These are phyloP conservation scores for Hemichromis elongatus DNA, from an alignment of 2,113 vertebrate genomes.

Conservation along the genomic window DNA sequence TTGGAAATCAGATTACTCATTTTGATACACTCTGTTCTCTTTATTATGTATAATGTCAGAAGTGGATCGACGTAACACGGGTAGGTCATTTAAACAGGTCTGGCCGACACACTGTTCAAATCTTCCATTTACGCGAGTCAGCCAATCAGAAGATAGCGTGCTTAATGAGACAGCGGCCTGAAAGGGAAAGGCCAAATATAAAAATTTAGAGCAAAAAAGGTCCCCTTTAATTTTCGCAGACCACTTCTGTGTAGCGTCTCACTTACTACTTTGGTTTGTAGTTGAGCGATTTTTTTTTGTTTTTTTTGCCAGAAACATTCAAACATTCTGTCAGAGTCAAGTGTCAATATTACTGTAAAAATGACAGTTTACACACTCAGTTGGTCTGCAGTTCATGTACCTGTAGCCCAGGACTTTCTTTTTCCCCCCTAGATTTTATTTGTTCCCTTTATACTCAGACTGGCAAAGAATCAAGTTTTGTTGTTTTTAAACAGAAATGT, in stretches of 20 bases:
- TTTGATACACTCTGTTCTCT: neutral
- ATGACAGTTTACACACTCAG: neutral
- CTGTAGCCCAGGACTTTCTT: neutral
- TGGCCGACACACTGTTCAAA: neutral
- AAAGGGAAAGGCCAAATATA: neutral
- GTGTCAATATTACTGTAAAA: neutral
- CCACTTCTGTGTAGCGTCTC: neutral
- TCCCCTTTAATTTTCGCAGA: neutral
- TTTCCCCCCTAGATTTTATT: neutral
- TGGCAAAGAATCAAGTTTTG: slow-evolving; percentile 32
- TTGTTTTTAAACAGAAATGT: slow-evolving; percentile 10
- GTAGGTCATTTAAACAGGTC: neutral
- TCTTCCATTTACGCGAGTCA: neutral
- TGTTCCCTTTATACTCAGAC: neutral
- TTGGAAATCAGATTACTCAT: neutral
- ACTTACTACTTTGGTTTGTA: neutral
- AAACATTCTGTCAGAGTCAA: neutral
- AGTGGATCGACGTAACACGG: neutral
- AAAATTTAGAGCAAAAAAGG: neutral
- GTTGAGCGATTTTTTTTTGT: neutral
- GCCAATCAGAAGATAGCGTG: neutral
- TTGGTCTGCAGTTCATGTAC: neutral
- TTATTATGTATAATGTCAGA: neutral
- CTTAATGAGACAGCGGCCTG: neutral
- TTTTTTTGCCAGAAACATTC: neutral